Conservation (phyloP, 1,140 invertebrate species). For the Trachelipus rathkii region DNA sequence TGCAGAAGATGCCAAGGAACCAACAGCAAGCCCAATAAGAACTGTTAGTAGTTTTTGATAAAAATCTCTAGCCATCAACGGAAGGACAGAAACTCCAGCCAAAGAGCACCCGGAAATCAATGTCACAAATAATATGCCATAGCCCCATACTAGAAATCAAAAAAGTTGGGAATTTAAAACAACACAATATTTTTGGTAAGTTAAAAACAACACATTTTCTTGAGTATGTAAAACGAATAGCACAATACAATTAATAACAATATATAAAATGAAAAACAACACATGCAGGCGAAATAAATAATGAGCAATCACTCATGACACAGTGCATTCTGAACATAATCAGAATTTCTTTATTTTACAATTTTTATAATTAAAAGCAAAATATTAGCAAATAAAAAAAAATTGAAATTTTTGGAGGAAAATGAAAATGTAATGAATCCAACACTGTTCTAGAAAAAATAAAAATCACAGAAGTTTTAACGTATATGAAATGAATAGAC, state of each 20-base stretch:
- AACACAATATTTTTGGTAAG: not conserved
- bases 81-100: slow-evolving; percentile 60
- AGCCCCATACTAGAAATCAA: slow-evolving; percentile 57
- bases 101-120: slow-evolving; percentile 62
- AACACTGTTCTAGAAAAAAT: too few relatives aligned
- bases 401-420: too few relatives aligned
- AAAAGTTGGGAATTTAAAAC: not conserved
- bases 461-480: too few relatives aligned
- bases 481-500: too few relatives aligned
- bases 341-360: too few relatives aligned
- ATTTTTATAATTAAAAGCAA: too few relatives aligned
- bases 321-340: too few relatives aligned
- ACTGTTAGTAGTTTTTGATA: slow-evolving; percentile 59
- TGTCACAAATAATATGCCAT: slow-evolving; percentile 59
- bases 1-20: slow-evolving; percentile 60
- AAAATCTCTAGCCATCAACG: slow-evolving; percentile 57
- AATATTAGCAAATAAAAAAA: too few relatives aligned
- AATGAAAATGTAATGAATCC: too few relatives aligned
- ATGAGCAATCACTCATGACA: too few relatives aligned
- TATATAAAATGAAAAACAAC: not conserved
- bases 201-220: not conserved
- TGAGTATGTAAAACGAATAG: not conserved
- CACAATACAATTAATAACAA: not conserved
- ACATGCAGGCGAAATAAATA: not conserved
- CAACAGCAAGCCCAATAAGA: slow-evolving; percentile 64